Evolutionary conservation across 2,888 invertebrate species (phyloP).

Genomic region (Dolichomitus sp.): DNA sequence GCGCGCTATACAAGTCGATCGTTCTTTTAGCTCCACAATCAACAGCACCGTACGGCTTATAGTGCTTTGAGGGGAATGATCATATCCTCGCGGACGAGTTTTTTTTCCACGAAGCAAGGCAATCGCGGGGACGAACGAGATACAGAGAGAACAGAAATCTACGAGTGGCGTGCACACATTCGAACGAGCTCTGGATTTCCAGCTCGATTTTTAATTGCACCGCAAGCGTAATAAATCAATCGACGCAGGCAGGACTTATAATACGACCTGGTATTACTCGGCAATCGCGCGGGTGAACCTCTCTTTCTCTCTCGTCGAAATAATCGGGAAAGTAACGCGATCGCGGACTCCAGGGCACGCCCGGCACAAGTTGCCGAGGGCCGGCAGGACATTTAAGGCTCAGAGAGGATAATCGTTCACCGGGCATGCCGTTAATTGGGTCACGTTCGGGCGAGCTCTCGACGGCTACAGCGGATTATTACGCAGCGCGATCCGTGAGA

Average conservation of each 20-base stretch:
- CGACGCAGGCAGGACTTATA: slow-evolving; percentile 34
- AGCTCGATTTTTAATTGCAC: slow-evolving; percentile 58
- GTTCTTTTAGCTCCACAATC: slow-evolving; percentile 23
- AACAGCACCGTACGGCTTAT: not conserved
- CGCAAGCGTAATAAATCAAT: slow-evolving; percentile 59
- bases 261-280: slow-evolving; percentile 33
- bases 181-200: slow-evolving; percentile 33
- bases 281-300: not conserved
- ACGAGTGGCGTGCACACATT: slow-evolving; percentile 24
- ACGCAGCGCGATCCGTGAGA: slow-evolving; percentile 67
- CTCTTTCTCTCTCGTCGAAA: slow-evolving; percentile 26
- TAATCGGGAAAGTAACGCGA: slow-evolving; percentile 50
- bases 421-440: slow-evolving; percentile 67
- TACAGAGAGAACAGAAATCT: not conserved
- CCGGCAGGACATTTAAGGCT: slow-evolving; percentile 61
- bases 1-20: not conserved
- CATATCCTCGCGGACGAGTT: slow-evolving; percentile 35
- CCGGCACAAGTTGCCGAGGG: slow-evolving; percentile 40
- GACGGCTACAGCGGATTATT: slow-evolving; percentile 42
- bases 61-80: slow-evolving; percentile 3
- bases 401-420: slow-evolving; percentile 65
- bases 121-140: slow-evolving; percentile 12
- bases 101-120: slow-evolving; percentile 5
- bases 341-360: slow-evolving; percentile 40
- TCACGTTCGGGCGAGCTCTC: slow-evolving; percentile 65